Evolutionary conservation across 2,888 invertebrate genomes (phyloP).

Genomic region (Epinotia brunnichana): DNA sequence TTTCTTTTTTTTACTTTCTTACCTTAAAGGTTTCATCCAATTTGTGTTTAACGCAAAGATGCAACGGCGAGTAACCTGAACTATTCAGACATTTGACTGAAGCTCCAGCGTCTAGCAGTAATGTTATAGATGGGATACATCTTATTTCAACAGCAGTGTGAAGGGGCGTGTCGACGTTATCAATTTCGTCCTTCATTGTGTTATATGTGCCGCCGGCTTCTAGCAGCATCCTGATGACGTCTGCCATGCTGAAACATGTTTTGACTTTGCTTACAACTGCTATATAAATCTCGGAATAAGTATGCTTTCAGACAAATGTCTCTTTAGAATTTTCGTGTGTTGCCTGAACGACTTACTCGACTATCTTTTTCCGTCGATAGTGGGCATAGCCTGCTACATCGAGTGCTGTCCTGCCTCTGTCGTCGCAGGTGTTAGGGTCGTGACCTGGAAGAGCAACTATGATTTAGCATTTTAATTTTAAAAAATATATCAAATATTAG

Average conservation of each 20-base stretch:
- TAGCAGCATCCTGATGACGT: conserved; percentile 34
- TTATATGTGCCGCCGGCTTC: conserved; percentile 39
- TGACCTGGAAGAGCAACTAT: conserved; percentile 8
- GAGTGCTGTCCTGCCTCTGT: conserved; percentile 55
- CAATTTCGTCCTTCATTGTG: conserved; percentile 35
- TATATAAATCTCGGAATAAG: too few species aligned
- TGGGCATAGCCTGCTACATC: conserved; percentile 58
- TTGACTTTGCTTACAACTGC: background rate
- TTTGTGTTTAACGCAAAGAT: conserved; percentile 54
- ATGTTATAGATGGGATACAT: conserved; percentile 53
- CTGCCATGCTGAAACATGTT: conserved; percentile 28
- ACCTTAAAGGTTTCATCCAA: conserved; percentile 51
- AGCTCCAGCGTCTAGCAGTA: conserved; percentile 38
- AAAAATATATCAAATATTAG: too few species aligned
- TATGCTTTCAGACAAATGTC: too few species aligned
- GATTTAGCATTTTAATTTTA: too few species aligned
- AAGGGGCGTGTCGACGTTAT: conserved; percentile 54
- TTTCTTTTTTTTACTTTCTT: background rate
- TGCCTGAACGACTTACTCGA: conserved; percentile 14
- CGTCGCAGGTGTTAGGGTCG: conserved; percentile 51
- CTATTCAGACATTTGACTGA: conserved; percentile 48
- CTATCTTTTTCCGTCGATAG: conserved; percentile 33
- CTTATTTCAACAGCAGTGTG: conserved; percentile 60
- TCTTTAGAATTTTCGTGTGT: too few species aligned
- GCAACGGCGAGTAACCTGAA: conserved; percentile 58